These are phyloP conservation scores for Rutpela maculata DNA, from an alignment of 2,888 invertebrate species.

Conservation along the genomic window DNA sequence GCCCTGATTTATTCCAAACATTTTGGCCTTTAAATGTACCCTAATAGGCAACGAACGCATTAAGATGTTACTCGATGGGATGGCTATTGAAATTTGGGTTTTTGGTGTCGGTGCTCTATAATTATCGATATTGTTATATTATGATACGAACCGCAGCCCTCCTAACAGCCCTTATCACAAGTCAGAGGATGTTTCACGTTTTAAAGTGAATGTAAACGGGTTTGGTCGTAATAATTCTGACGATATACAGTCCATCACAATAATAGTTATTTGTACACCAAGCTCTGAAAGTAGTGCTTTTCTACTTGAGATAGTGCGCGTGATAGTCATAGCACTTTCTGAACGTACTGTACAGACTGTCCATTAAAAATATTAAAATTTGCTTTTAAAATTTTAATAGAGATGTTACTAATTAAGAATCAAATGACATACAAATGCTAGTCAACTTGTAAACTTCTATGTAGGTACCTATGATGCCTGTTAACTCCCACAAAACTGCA, in stretches of 20 bases:
- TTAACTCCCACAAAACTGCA: too few species aligned
- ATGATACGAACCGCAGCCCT: background rate
- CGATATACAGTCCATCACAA: background rate
- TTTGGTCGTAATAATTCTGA: background rate
- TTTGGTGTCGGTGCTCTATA: constrained; percentile 37
- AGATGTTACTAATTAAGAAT: too few species aligned
- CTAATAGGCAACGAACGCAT: constrained; percentile 39
- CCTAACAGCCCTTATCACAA: constrained; percentile 1
- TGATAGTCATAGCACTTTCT: too few species aligned
- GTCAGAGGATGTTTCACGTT: background rate
- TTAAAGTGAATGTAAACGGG: background rate
- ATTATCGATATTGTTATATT: constrained; percentile 32
- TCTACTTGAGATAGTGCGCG: too few species aligned
- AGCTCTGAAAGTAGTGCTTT: too few species aligned
- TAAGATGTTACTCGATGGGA: constrained; percentile 41
- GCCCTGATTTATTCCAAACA: constrained; percentile 31
- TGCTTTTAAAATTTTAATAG: too few species aligned
- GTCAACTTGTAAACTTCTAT: too few species aligned
- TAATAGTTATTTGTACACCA: too few species aligned
- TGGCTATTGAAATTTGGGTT: constrained; percentile 31
- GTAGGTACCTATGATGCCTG: too few species aligned
- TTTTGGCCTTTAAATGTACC: constrained; percentile 31
- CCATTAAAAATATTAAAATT: too few species aligned
- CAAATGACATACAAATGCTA: too few species aligned
- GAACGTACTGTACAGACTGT: too few species aligned